A percentile compares a stretch with the other conserved stretches of the same genome.
Conservation (phyloP, 2,113 vertebrate species). For the Oryzias curvinotus region DNA sequence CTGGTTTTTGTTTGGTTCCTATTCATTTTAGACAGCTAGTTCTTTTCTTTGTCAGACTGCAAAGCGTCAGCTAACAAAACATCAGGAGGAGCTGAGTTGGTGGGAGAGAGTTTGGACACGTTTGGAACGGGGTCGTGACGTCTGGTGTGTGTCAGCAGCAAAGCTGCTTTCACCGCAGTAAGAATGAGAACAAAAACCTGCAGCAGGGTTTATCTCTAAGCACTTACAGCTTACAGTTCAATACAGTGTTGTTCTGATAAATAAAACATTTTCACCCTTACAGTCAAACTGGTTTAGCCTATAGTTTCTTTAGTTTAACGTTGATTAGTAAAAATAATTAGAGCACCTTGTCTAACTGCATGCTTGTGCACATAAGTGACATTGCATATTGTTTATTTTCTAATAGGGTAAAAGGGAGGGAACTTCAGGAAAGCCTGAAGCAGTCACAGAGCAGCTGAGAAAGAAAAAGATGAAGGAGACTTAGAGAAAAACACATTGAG, state of each 20-base stretch:
- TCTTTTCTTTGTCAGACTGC: slow-evolving; percentile 49
- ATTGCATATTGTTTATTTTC: not conserved
- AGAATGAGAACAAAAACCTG: slow-evolving; percentile 52
- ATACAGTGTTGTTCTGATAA: slow-evolving; percentile 26
- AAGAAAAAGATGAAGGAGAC: slow-evolving; percentile 10
- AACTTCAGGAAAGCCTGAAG: slow-evolving; percentile 6
- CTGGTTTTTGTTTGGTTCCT: slow-evolving; percentile 49
- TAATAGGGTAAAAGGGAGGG: slow-evolving; percentile 32
- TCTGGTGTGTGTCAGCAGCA: slow-evolving; percentile 68
- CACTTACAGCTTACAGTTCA: slow-evolving; percentile 38
- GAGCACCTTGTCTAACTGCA: not conserved
- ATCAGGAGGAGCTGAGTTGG: slow-evolving; percentile 51
- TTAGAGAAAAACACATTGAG: slow-evolving; percentile 10
- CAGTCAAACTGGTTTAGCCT: not conserved
- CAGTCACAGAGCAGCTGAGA: slow-evolving; percentile 30
- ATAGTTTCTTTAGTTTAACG: too few relatives aligned
- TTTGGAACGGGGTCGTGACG: slow-evolving; percentile 55
- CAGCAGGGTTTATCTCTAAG: slow-evolving; percentile 29
- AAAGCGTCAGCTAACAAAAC: slow-evolving; percentile 57
- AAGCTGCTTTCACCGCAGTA: slow-evolving; percentile 56
- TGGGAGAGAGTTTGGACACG: slow-evolving; percentile 54
- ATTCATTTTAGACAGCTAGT: slow-evolving; percentile 50
- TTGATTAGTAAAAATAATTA: too few relatives aligned
- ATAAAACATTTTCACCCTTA: slow-evolving; percentile 1
- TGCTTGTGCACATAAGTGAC: slow-evolving; percentile 1